phyloP scores from a whole-genome alignment of 2,113 vertebrate species.

The Chascanopsetta lugubris region DNA sequence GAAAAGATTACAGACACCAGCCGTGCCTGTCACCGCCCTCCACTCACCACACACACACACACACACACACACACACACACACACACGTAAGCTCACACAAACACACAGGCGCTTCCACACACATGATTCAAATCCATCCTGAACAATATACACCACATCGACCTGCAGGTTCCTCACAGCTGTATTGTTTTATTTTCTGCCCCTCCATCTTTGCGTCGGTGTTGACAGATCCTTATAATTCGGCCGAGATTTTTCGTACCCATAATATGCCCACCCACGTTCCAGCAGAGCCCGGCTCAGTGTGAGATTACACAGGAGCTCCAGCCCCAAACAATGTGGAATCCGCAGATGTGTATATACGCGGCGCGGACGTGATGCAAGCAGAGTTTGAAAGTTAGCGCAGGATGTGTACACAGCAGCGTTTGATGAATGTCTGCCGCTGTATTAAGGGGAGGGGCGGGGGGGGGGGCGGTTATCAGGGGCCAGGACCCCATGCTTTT shows the following conservation, averaged over 20 bases:
- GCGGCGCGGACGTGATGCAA: conserved; percentile 55
- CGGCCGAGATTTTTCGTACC: conserved; percentile 6
- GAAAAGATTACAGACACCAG: conserved; percentile 65
- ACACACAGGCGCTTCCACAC: not conserved
- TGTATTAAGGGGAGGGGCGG: conserved; percentile 45
- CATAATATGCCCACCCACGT: conserved; percentile 55
- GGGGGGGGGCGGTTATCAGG: conserved; percentile 33
- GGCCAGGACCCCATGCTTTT: conserved; percentile 23
- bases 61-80: conserved; percentile 16
- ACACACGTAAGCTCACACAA: no score
- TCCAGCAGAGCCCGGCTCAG: conserved; percentile 26
- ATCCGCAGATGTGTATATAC: conserved; percentile 70
- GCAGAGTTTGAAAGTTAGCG: conserved; percentile 55
- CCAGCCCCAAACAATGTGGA: conserved; percentile 57
- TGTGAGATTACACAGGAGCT: conserved; percentile 64
- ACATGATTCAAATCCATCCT: not conserved
- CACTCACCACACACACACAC: conserved; percentile 25
- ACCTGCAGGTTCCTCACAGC: not conserved
- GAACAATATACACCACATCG: not conserved
- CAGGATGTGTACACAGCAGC: conserved; percentile 70
- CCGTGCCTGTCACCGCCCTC: conserved; percentile 63
- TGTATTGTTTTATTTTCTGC: not conserved
- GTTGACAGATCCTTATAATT: not conserved
- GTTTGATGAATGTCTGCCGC: conserved; percentile 65
- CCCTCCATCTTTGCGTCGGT: not conserved